Percentiles rank a stretch among this genome's conserved stretches.
Conservation (phyloP, 2,888 invertebrate species). For the Nemotelus nigrinus region DNA sequence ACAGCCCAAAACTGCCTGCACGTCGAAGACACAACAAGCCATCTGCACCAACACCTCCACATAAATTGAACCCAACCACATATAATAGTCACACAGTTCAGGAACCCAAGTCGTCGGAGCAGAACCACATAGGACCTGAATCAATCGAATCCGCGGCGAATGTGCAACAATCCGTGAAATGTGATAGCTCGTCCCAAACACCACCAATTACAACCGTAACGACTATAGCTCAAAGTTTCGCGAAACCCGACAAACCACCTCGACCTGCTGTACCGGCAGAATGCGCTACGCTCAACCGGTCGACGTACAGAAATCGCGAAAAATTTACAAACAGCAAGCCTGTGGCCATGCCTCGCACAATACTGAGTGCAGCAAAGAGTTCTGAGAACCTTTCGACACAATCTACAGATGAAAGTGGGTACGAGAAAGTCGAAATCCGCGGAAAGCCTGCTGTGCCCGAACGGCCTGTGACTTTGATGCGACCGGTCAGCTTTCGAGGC, state of each 20-base stretch:
- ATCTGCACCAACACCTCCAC: conserved; percentile 75
- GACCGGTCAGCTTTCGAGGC: conserved; percentile 50
- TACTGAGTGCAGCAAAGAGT: conserved; percentile 56
- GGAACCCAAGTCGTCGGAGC: conserved; percentile 52
- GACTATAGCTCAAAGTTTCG: conserved; percentile 58
- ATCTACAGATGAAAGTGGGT: conserved; percentile 54
- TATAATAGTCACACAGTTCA: not conserved
- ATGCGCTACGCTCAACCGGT: conserved; percentile 54
- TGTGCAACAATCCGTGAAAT: conserved; percentile 57
- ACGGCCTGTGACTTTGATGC: conserved; percentile 67
- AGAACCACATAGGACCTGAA: not conserved
- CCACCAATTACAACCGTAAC: conserved; percentile 44
- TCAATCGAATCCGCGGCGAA: not conserved
- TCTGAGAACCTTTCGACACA: conserved; percentile 53
- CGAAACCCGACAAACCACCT: conserved; percentile 73
- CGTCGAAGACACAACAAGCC: conserved; percentile 80
- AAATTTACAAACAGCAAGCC: conserved; percentile 59
- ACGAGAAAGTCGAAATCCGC: conserved; percentile 62
- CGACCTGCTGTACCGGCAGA: conserved; percentile 64
- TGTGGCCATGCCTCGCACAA: conserved; percentile 66
- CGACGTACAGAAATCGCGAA: conserved; percentile 52
- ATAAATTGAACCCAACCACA: conserved; percentile 42
- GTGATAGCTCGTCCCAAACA: conserved; percentile 54
- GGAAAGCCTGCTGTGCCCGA: conserved; percentile 85
- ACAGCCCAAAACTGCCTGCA: conserved; percentile 79